Evolutionary conservation across 2,888 invertebrate genomes (phyloP).

Genomic region (Lucinisca nassula): DNA sequence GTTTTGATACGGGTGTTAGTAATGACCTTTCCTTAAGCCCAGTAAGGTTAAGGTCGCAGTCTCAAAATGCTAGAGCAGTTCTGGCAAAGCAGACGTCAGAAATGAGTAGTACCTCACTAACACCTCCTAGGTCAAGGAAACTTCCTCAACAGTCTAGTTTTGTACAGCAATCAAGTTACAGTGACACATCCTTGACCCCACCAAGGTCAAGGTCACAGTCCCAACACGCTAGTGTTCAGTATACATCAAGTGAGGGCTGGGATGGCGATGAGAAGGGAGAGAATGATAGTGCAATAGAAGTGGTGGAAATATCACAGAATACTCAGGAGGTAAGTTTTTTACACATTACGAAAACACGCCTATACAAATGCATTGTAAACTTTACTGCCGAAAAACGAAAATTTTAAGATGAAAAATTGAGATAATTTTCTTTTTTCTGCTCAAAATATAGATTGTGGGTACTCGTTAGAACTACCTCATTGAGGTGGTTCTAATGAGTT

Average conservation of each 20-base stretch:
- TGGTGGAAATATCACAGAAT: conserved; percentile 43
- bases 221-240: background rate
- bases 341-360: no score
- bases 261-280: conserved; percentile 36
- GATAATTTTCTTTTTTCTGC: no score
- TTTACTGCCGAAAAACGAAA: no score
- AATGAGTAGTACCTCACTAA: background rate
- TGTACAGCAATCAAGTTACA: conserved; percentile 23
- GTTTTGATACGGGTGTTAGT: background rate
- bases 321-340: conserved; percentile 35
- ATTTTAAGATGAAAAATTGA: no score
- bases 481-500: no score
- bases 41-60: background rate
- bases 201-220: conserved; percentile 44
- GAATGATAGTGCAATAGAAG: conserved; percentile 56
- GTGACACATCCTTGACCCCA: conserved; percentile 49
- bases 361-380: no score
- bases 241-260: conserved; percentile 29
- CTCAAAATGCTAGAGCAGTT: background rate
- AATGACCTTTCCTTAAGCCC: background rate
- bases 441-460: no score
- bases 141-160: background rate
- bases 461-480: no score
- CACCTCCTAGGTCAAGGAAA: background rate
- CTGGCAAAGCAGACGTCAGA: background rate